Base-by-base conservation (phyloP, 1,140 invertebrate species). In the Drosophila nigromelanica region DNA sequence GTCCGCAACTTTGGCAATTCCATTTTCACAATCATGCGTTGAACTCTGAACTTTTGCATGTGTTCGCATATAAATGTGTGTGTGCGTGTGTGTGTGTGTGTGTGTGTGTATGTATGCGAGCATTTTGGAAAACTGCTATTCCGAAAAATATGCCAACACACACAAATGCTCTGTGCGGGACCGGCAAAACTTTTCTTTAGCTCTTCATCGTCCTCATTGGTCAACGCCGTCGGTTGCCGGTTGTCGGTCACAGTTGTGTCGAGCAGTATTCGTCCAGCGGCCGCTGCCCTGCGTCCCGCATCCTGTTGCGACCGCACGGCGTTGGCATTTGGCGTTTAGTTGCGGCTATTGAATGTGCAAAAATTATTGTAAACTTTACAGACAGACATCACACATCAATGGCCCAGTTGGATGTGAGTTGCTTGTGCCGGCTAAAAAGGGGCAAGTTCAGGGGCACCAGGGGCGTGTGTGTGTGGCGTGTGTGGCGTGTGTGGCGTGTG, bases 351-450 rank as follows among this genome's bases (percentile, higher is more conserved):
- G 78, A 79, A 87, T 87, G 82, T 89, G 86, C 76, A 71, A 82
- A 85, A 87, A 87, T 87, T 87, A 87, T 87, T 89, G 82, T 89
- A 87, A 87, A 87, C 82, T 87, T 87, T 89, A 87, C 78, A 87
- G 82, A 87, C 82, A 77, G 70, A 74, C 70, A 77, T 74, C 71
- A 64, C 71, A 73, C 69, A 72, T 73, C 61, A 80, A 68, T 73
- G 70, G 64, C 12, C 70, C 69, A 30, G 37, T 66, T 51, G 45
- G 67, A 18, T 67, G 33, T 27, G 48, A 61, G 47, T 24, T 24
- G 21, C 2, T 4, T 18, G 18, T 30, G 43, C 39, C 24, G 14
- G 14, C 27, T 4, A 6, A 39, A 18, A 18, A 6, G n/a, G 42
- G 30, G 33, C 55, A 33, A 67, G 45, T 61, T 59, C 50, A 35